Conservation (phyloP, 2,113 vertebrate genomes). For the Gasterosteus nipponicus region DNA sequence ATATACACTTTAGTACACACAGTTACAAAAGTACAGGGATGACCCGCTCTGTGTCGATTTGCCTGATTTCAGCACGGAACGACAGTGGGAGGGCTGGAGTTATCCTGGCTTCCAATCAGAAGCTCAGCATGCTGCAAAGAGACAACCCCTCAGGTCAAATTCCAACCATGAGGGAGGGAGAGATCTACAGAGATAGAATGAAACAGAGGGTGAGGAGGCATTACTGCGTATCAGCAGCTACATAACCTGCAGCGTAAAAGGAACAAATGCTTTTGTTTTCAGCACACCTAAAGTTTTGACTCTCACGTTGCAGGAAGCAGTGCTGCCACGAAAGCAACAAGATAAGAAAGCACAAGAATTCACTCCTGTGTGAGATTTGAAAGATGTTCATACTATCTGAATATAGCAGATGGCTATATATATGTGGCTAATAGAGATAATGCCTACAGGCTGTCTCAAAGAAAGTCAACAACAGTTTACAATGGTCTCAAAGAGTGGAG, state of each 20-base stretch:
- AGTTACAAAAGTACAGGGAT: conserved; percentile 37
- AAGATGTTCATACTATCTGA: conserved; percentile 2
- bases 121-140: conserved; percentile 62
- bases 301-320: conserved; percentile 31
- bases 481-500: neutral
- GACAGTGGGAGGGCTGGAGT: conserved; percentile 52
- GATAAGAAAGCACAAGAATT: conserved; percentile 33
- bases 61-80: conserved; percentile 46
- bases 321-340: neutral
- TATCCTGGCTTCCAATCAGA: conserved; percentile 72
- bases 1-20: conserved; percentile 1
- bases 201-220: conserved; percentile 41
- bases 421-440: neutral
- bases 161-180: conserved; percentile 39
- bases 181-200: conserved; percentile 15
- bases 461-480: neutral
- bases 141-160: conserved; percentile 64
- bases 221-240: conserved; percentile 51
- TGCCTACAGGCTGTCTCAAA: neutral
- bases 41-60: conserved; percentile 56
- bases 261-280: conserved; percentile 62
- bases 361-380: neutral
- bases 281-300: conserved; percentile 41
- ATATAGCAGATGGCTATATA: neutral
- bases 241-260: conserved; percentile 52